A percentile compares a stretch with the other conserved stretches of the same genome.
Evolutionary conservation across 2,888 invertebrate genomes (phyloP).

Genomic region (Brassicogethes aeneus): DNA sequence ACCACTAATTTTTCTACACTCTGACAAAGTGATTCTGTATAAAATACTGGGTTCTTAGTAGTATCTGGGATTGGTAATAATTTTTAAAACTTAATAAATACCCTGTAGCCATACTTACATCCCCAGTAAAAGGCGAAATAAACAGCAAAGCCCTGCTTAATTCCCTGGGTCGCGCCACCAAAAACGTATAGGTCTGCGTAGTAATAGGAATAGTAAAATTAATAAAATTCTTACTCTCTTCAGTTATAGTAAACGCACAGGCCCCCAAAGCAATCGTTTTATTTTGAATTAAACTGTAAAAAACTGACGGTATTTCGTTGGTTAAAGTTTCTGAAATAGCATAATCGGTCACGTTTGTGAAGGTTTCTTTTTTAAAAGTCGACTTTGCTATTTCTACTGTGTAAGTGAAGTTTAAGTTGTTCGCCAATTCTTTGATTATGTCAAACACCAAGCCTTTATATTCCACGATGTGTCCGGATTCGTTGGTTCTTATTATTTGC

Average conservation of each 20-base stretch:
- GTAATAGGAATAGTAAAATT: slow-evolving; percentile 75
- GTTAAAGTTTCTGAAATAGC: slow-evolving; percentile 5
- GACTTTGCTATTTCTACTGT: slow-evolving; percentile 31
- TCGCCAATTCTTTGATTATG: slow-evolving; percentile 65
- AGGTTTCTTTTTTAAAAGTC: slow-evolving; percentile 6
- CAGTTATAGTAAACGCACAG: slow-evolving; percentile 50
- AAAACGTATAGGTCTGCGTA: slow-evolving; percentile 68
- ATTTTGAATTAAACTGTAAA: slow-evolving; percentile 39
- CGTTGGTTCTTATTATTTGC: slow-evolving; percentile 61
- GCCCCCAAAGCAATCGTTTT: slow-evolving; percentile 51
- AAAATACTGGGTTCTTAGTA: no score
- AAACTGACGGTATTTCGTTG: slow-evolving; percentile 18
- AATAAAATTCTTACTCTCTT: slow-evolving; percentile 44
- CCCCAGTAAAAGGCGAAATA: slow-evolving; percentile 68
- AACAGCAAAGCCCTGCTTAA: slow-evolving; percentile 76
- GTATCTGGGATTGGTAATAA: no score
- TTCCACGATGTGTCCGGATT: slow-evolving; percentile 47
- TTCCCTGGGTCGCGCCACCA: slow-evolving; percentile 70
- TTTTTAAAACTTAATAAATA: no score
- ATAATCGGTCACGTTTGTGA: background rate
- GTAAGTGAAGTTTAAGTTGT: slow-evolving; percentile 73
- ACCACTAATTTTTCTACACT: no score
- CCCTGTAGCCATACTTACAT: no score
- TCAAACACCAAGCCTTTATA: slow-evolving; percentile 72
- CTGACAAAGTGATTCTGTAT: no score